These are phyloP conservation scores for Cataglyphis livida DNA, from an alignment of 2,888 invertebrate genomes.

Conservation along the genomic window DNA sequence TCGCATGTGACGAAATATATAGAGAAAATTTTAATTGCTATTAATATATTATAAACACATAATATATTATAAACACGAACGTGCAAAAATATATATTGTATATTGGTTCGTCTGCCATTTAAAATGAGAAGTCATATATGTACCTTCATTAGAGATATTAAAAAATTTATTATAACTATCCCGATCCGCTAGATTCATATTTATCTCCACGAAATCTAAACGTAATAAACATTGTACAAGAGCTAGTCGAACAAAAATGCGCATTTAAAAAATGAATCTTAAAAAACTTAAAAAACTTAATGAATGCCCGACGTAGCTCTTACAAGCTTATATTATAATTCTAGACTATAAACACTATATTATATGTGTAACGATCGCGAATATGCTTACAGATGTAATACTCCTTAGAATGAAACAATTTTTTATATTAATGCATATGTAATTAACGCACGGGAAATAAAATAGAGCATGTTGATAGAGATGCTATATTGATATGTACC, in stretches of 20 bases:
- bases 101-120: not conserved
- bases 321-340: conserved; percentile 11
- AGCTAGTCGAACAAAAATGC: not conserved
- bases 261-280: not conserved
- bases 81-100: not conserved
- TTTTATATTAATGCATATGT: conserved; percentile 54
- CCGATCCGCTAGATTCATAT: not conserved
- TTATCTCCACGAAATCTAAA: not conserved
- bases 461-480: conserved; percentile 74
- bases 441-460: conserved; percentile 65
- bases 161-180: not conserved
- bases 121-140: not conserved
- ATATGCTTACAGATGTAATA: conserved; percentile 22
- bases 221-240: not conserved
- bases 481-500: conserved; percentile 76
- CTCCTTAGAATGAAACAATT: conserved; percentile 13
- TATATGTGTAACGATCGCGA: conserved; percentile 10
- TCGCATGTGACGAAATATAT: not conserved
- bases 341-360: not conserved
- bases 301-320: not conserved
- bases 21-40: not conserved
- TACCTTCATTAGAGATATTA: not conserved
- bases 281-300: not conserved
- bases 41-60: not conserved
- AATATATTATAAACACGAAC: not conserved